Base-by-base conservation (phyloP, 2,888 invertebrate genomes). In the Apodemia zela region DNA sequence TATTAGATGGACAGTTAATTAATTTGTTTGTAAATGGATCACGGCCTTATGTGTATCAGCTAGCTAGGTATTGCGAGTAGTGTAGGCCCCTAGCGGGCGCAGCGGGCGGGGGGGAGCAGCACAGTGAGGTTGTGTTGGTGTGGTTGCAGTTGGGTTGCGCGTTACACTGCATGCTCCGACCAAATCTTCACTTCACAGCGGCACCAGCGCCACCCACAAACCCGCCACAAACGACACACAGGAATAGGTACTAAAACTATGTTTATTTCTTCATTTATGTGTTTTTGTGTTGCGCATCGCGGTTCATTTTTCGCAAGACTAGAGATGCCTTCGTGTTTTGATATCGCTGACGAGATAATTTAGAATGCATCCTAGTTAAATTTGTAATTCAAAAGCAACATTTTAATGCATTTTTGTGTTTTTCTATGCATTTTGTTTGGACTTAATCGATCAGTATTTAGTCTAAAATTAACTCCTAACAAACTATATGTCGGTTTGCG, bases 111-210 rank as follows among this genome's bases (percentile, higher is more conserved):
- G 68, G 72, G 65, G 71, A 69, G 75, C 66, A 75, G 80, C 84
- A 77, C 84, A 87, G 85, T 90, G 88, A 89, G 89, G 84, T 89
- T 86, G 88, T 88, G 86, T 88, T 90, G 89, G 87, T 91, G 93
- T 93, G 95, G 94, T 96, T 96, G 95, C 96, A 96, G 96, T 96
- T 94, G 95, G 96, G 94, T 96, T 96, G 94, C 95, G 96, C 94
- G 95, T 95, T 94, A 95, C 95, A 94, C 95, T 96, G 95, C 96
- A 96, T 96, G 96, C 96, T 94, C 95, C 95, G 93, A 93, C 93
- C 93, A 89, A 89, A 90, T 84, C 90, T 84, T 76, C 90, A 87
- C 89, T 84, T 82, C 87, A 87, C 92, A 87, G 91, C 91, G 91
- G 90, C 92, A 84, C 90, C 90, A 87, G 89, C 87, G 90, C 87